Evolutionary conservation across 2,797 vertebrate species (phyloP).

Genomic region (Poecile montanus): DNA sequence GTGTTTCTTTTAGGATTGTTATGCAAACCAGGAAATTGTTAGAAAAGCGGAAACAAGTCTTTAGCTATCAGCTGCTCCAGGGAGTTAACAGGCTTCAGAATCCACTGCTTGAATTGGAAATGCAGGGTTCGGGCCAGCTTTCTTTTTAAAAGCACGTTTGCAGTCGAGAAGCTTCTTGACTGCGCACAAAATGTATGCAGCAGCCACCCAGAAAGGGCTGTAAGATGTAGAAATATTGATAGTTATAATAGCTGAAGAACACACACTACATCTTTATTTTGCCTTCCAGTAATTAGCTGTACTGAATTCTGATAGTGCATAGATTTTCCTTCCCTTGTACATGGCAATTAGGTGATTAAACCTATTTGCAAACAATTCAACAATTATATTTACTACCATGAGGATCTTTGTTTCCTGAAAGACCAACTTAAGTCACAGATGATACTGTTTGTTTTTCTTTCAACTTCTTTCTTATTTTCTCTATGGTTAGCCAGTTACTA

Average conservation of each 20-base stretch:
- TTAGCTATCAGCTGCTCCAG: constrained; percentile 38
- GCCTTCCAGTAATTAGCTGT: constrained; percentile 23
- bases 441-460: not conserved
- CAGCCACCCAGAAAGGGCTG: constrained; percentile 23
- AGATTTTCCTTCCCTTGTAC: constrained; percentile 38
- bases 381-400: not conserved
- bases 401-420: constrained; percentile 19
- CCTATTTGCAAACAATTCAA: constrained; percentile 46
- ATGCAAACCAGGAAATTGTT: constrained; percentile 64
- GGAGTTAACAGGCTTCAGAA: constrained; percentile 53
- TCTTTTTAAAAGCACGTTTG: not conserved
- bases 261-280: not conserved
- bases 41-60: constrained; percentile 56
- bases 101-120: constrained; percentile 12
- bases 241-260: not conserved
- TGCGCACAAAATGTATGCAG: not conserved
- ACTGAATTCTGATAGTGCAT: not conserved
- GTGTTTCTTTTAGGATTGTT: constrained; percentile 59
- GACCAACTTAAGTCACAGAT: not conserved
- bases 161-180: not conserved
- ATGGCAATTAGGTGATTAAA: constrained; percentile 42
- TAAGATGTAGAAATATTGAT: constrained; percentile 46
- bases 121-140: not conserved
- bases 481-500: constrained; percentile 7
- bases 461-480: not conserved